Base-by-base conservation (phyloP, 2,113 vertebrate genomes). In the Brachyhypopomus occidentalis region DNA sequence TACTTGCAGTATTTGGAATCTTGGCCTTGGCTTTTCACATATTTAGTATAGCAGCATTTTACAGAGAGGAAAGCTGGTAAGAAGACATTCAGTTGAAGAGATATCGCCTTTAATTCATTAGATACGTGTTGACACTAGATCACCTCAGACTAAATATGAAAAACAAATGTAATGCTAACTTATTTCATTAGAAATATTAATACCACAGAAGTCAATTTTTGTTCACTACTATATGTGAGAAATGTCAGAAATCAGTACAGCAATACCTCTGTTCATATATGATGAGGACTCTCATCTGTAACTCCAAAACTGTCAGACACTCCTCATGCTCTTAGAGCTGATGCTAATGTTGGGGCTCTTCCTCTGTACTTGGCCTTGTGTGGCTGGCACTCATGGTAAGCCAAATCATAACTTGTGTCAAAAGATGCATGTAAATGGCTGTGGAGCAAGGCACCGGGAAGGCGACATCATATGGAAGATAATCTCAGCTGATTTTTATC, bases 101-200 rank as follows among this genome's bases (percentile, higher is more conserved):
- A 20, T 36, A 60, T 77, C 67, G 52, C 72, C 75, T 63, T 74
- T 66, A 58, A 79, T 78, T 82, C 84, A 85, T 75, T 71, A 64
- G 72, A 59, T 34, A 38, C 45, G 30, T 64, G 0, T n/a, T 16
- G 36, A 36, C 27, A 72, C 72, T 75, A 23, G 71, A 67, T 79
- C 38, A 60, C 58, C 59, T 41, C 25, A 9, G 77, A 25, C 41
- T 41, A 30, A 71, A 70, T 72, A 38, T n/a, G n/a, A n/a, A 64
- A 69, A 56, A 81, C 67, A 59, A 20, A 70, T 66, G 70, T 71
- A 16, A 72, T 84, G 25, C 30, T 55, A 60, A 14, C 27, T 77
- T 72, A 60, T 58, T 66, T 77, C 59, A 67, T 70, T 73, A 56
- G 30, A 19, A n/a, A 64, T 72, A 73, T 27, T 17, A 20, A 52